Base-by-base conservation (phyloP, 2,113 vertebrate genomes). In the Calidris pygmaea region DNA sequence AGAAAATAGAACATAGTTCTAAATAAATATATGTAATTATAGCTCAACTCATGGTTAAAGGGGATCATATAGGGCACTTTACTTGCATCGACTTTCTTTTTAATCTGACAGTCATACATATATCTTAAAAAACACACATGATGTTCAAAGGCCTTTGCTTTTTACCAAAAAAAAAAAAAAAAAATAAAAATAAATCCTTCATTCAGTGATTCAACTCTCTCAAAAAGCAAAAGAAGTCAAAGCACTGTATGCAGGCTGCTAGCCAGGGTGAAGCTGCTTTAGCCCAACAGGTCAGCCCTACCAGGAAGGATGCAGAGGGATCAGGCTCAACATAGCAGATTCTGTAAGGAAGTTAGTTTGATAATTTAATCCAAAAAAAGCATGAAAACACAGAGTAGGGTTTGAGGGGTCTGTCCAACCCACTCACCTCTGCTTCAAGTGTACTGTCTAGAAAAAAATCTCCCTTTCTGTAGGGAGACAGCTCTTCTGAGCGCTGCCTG, bases 401-500 rank as follows among this genome's bases (percentile, higher is more conserved):
- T 52, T 41, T 1, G 0, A 65, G 17, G 17, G 9, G 6, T 66
- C 62, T 90, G 53, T 27, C 18, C 34, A 79, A 67, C 18, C 1
- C 32, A 12, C 21, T 55, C 30, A 80, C 22, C 22, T 88, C 72
- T 66, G 9, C 18, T 67, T 6, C 29, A 67, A 67, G 14, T 5
- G 23, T 14, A 56, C 8, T 0, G 1, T 21, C 9, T 5, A 27
- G 19, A 66, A 87, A 43, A 52, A n/a, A 65, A 27, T 9, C 4
- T 3, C 14, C 43, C 6, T 52, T 89, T 91, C 56, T 72, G 65
- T 14, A 37, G 22, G 3, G 8, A 12, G 32, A 39, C 34, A 34
- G 11, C 43, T 74, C 14, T 34, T 43, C 55, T 14, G 4, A 76
- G 48, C 2, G 2, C 23, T 59, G 37, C 19, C 14, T 0, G 0